phyloP scores from a whole-genome alignment of 2,113 vertebrate species.

The Anseranas semipalmata region DNA sequence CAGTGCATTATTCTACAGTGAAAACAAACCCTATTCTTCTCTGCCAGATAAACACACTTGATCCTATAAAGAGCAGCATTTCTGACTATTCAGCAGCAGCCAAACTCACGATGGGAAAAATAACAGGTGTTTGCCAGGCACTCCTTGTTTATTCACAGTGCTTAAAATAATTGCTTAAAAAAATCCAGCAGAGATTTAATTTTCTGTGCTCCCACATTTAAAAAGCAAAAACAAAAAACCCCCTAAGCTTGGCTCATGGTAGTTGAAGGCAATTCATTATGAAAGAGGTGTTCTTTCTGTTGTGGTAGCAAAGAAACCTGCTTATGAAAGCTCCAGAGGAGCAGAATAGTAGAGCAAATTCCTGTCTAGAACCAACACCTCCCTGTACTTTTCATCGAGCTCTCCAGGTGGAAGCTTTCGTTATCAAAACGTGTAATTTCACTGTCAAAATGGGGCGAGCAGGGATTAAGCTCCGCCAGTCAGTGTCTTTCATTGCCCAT shows the following conservation, averaged over 20 bases:
- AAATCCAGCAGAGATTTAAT: slow-evolving; percentile 49
- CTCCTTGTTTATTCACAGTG: slow-evolving; percentile 66
- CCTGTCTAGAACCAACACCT: neutral
- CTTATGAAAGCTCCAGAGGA: slow-evolving; percentile 37
- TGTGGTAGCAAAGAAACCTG: slow-evolving; percentile 52
- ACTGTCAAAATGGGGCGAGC: neutral
- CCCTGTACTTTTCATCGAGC: neutral
- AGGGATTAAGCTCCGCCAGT: neutral
- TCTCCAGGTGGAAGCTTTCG: slow-evolving; percentile 6
- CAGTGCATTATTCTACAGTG: slow-evolving; percentile 20
- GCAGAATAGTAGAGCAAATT: neutral
- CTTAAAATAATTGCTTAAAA: slow-evolving; percentile 71
- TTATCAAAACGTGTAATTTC: slow-evolving; percentile 39
- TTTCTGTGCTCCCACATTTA: slow-evolving; percentile 50
- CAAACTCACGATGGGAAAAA: slow-evolving; percentile 65
- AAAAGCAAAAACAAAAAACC: neutral
- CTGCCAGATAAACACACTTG: slow-evolving; percentile 52
- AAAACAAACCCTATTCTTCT: slow-evolving; percentile 68
- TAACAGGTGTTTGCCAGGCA: slow-evolving; percentile 68
- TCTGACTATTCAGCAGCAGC: slow-evolving; percentile 54
- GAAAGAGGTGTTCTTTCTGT: slow-evolving; percentile 51
- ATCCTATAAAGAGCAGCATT: slow-evolving; percentile 52
- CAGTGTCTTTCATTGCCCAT: neutral
- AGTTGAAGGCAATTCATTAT: slow-evolving; percentile 55
- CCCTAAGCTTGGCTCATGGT: neutral